Percentiles rank a stretch among this genome's conserved stretches.
Evolutionary conservation across 2,888 invertebrate genomes (phyloP).

Genomic region (Scotopteryx bipunctaria): DNA sequence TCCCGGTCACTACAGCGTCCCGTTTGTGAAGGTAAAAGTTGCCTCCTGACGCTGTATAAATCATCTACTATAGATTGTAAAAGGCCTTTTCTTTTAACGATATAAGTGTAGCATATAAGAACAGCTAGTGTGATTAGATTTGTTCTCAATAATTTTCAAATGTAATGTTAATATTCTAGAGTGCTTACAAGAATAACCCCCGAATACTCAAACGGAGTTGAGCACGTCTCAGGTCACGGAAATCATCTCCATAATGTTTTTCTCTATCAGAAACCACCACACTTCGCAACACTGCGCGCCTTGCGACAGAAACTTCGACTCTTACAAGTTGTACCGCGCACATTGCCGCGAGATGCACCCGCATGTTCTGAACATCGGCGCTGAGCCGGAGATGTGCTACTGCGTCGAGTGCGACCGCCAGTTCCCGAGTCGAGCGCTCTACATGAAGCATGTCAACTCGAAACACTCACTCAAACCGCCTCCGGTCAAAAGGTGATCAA

Average conservation of each 20-base stretch:
- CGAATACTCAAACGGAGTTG: too few relatives aligned
- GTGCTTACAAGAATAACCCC: too few relatives aligned
- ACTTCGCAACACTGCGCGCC: slow-evolving; percentile 32
- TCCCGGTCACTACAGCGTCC: too few relatives aligned
- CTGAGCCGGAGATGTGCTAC: slow-evolving; percentile 40
- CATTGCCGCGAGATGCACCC: slow-evolving; percentile 34
- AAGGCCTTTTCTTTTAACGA: too few relatives aligned
- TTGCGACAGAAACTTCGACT: slow-evolving; percentile 33
- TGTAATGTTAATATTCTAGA: too few relatives aligned
- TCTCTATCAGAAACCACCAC: slow-evolving; percentile 32
- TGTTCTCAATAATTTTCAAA: too few relatives aligned
- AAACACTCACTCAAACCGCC: slow-evolving; percentile 21
- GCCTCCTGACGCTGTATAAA: too few relatives aligned
- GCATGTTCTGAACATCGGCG: slow-evolving; percentile 8
- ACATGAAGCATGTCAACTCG: slow-evolving; percentile 34
- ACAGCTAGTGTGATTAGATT: too few relatives aligned
- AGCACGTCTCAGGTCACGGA: too few relatives aligned
- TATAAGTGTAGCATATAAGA: too few relatives aligned
- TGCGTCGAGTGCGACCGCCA: slow-evolving; percentile 43
- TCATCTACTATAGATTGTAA: too few relatives aligned
- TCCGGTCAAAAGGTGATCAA: slow-evolving; percentile 17
- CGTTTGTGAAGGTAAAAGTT: too few relatives aligned
- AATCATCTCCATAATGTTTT: neutral
- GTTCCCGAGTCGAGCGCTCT: slow-evolving; percentile 33
- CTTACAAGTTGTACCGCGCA: slow-evolving; percentile 23